Percentiles rank a stretch among this genome's conserved stretches.
Conservation (phyloP, 2,888 invertebrate genomes). For the Pyralis farinalis region DNA sequence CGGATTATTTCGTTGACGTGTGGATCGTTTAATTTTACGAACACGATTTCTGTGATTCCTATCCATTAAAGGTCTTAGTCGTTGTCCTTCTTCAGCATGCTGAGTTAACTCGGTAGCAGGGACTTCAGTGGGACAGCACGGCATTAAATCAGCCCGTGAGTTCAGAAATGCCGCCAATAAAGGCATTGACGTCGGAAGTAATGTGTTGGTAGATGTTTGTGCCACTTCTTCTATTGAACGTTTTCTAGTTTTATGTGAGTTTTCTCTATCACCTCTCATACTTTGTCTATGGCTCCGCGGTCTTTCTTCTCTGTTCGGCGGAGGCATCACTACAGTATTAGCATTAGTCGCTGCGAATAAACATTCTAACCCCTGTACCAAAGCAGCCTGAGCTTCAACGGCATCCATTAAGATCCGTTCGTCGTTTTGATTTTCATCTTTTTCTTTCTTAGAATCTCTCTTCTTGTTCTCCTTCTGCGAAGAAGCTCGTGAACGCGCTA, state of each 20-base stretch:
- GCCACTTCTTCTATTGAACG: slow-evolving; percentile 81
- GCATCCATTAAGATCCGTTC: slow-evolving; percentile 67
- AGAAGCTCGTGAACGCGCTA: slow-evolving; percentile 77
- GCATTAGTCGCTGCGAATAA: slow-evolving; percentile 73
- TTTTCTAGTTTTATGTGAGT: slow-evolving; percentile 67
- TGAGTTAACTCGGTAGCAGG: slow-evolving; percentile 45
- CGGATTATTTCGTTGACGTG: slow-evolving; percentile 69
- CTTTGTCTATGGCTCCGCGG: slow-evolving; percentile 61
- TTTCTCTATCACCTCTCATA: slow-evolving; percentile 66
- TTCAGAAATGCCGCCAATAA: slow-evolving; percentile 84
- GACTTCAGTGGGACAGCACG: slow-evolving; percentile 59
- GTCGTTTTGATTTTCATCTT: slow-evolving; percentile 66
- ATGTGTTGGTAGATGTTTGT: slow-evolving; percentile 84
- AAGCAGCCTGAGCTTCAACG: slow-evolving; percentile 78
- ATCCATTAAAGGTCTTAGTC: slow-evolving; percentile 70
- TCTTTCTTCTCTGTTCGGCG: slow-evolving; percentile 61
- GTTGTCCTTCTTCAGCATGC: slow-evolving; percentile 52
- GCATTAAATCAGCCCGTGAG: slow-evolving; percentile 79
- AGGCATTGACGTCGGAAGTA: slow-evolving; percentile 83
- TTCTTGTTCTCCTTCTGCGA: slow-evolving; percentile 81
- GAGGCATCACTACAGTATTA: slow-evolving; percentile 73
- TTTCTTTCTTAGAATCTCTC: slow-evolving; percentile 69
- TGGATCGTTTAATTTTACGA: slow-evolving; percentile 78
- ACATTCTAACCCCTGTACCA: slow-evolving; percentile 78
- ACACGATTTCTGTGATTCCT: slow-evolving; percentile 74